Evolutionary conservation across 2,888 invertebrate genomes (phyloP).

Genomic region (Drosophila yooni): DNA sequence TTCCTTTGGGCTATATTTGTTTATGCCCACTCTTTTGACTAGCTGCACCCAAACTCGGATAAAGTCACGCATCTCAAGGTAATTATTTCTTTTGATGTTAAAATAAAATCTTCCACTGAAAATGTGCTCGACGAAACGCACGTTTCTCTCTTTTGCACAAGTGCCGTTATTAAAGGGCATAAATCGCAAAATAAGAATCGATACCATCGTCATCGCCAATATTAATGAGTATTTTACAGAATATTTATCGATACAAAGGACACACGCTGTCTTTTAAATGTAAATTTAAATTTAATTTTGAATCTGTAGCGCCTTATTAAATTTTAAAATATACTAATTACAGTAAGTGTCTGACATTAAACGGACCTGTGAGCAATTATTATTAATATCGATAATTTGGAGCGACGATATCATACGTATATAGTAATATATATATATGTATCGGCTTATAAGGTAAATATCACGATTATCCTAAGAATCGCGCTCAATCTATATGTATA

Average conservation of each 20-base stretch:
- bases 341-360: not conserved
- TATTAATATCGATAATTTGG: not conserved
- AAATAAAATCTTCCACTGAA: not conserved
- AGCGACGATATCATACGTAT: not conserved
- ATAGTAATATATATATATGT: not conserved
- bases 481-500: not conserved
- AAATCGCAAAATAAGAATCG: not conserved
- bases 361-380: too few relatives aligned
- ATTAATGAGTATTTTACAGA: not conserved
- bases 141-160: not conserved
- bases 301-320: not conserved
- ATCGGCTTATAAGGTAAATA: not conserved
- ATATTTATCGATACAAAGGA: conserved; percentile 6
- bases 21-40: conserved; percentile 11
- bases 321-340: not conserved
- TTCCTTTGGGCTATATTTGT: conserved; percentile 16
- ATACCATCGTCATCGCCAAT: not conserved
- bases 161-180: conserved; percentile 32
- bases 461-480: not conserved
- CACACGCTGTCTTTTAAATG: not conserved
- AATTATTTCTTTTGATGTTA: not conserved
- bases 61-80: conserved; percentile 20
- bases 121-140: not conserved
- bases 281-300: not conserved
- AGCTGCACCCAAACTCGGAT: conserved; percentile 38